These are phyloP conservation scores for Alaudala cheleensis DNA, from an alignment of 2,113 vertebrate species.

Conservation along the genomic window DNA sequence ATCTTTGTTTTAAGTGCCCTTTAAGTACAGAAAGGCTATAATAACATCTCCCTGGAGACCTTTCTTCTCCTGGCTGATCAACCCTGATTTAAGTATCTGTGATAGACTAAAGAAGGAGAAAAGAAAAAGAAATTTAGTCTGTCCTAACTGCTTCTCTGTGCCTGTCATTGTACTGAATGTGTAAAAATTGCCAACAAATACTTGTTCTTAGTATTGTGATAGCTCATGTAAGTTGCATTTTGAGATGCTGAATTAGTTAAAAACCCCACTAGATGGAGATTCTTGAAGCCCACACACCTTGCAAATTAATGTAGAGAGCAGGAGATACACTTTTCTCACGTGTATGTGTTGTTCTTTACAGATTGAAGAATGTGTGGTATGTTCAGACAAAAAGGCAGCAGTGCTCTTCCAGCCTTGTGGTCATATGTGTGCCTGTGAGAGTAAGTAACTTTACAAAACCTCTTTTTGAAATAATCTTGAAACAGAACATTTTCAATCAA, in stretches of 20 bases:
- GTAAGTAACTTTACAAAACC: constrained; percentile 79
- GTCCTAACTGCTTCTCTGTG: neutral
- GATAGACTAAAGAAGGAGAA: neutral
- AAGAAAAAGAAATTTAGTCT: neutral
- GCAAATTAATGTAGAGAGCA: neutral
- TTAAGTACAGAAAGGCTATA: neutral
- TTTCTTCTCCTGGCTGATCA: neutral
- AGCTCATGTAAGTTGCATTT: neutral
- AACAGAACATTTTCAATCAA: neutral
- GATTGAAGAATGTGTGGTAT: constrained; percentile 99
- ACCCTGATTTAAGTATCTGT: neutral
- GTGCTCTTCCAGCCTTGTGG: constrained; percentile 98
- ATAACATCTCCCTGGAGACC: neutral
- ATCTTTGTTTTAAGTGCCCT: neutral
- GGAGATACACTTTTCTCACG: neutral
- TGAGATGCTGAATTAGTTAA: neutral
- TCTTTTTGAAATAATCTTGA: neutral
- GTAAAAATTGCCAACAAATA: neutral
- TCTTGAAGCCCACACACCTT: neutral
- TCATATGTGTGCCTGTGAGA: constrained; percentile 99
- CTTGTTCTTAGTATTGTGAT: neutral
- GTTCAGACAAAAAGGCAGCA: constrained; percentile 98
- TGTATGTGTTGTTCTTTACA: constrained; percentile 41
- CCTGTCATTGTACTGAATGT: neutral
- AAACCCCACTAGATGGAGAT: neutral